Conservation (phyloP, 1,140 invertebrate species). For the Diabrotica virgifera region DNA sequence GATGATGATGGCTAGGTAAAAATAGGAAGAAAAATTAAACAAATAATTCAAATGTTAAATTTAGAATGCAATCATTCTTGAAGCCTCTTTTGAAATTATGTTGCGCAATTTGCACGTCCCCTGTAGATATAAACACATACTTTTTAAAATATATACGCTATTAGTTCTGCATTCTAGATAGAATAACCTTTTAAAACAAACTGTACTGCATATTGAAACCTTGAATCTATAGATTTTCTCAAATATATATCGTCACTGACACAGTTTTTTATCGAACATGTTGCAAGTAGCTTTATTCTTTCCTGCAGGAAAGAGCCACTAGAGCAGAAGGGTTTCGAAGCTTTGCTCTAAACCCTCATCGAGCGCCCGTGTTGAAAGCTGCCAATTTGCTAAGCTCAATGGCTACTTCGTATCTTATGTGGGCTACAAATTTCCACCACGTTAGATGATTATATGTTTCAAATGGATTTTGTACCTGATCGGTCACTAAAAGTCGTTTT, state of each 20-base stretch:
- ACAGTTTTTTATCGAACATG: not conserved
- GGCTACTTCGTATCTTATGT: not conserved
- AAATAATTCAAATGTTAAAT: too few relatives aligned
- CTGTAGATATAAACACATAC: too few relatives aligned
- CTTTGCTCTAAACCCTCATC: not conserved
- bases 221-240: not conserved
- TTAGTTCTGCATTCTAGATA: too few relatives aligned
- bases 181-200: too few relatives aligned
- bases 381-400: not conserved
- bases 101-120: too few relatives aligned
- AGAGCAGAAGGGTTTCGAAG: conserved; percentile 1
- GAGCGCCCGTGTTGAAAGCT: not conserved
- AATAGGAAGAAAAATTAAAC: too few relatives aligned
- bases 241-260: not conserved
- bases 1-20: too few relatives aligned
- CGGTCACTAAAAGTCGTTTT: too few relatives aligned
- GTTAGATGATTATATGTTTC: not conserved
- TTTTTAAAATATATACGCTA: too few relatives aligned
- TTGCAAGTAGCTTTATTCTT: not conserved
- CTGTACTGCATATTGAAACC: too few relatives aligned
- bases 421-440: not conserved
- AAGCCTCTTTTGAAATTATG: too few relatives aligned
- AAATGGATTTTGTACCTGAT: not conserved
- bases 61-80: too few relatives aligned
- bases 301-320: not conserved